Percentiles rank a stretch among this genome's conserved stretches.
These are phyloP conservation scores for Mesopsocus fuscifrons DNA, from an alignment of 2,888 invertebrate genomes.

Conservation along the genomic window DNA sequence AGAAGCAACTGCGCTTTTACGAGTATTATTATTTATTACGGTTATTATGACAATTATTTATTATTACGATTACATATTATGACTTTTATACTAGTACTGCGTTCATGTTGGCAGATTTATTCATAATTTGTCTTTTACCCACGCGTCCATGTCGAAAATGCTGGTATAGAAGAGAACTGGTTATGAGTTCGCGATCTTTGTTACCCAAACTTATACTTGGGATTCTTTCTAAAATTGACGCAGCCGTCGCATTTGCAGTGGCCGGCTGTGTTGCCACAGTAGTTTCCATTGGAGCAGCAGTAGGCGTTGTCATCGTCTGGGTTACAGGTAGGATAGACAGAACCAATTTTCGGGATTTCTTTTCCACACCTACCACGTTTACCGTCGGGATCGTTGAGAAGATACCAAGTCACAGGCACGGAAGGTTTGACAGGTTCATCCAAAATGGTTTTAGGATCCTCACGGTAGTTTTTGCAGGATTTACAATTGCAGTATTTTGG, in stretches of 20 bases:
- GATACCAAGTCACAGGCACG: constrained; percentile 13
- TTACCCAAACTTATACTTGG: constrained; percentile 4
- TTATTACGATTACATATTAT: no score
- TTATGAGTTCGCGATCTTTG: background rate
- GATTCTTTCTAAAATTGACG: constrained; percentile 13
- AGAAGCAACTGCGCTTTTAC: no score
- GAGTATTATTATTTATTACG: no score
- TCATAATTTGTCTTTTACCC: no score
- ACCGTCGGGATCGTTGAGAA: constrained; percentile 14
- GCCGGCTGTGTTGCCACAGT: constrained; percentile 1
- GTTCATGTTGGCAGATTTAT: no score
- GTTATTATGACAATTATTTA: no score
- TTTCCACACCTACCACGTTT: constrained; percentile 14
- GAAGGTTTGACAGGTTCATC: constrained; percentile 14
- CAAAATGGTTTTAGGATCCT: constrained; percentile 14
- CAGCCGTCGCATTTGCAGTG: constrained; percentile 14
- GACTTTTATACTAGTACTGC: no score
- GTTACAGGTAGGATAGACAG: constrained; percentile 13
- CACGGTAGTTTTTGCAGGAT: constrained; percentile 14
- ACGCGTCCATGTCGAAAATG: no score
- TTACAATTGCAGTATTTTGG: constrained; percentile 15
- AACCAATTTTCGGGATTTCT: constrained; percentile 14
- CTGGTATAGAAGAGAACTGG: no score
- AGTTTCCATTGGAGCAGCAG: constrained; percentile 14
- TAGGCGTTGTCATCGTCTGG: constrained; percentile 14